Conservation (phyloP, 2,113 vertebrate species). For the Felis chaus region DNA sequence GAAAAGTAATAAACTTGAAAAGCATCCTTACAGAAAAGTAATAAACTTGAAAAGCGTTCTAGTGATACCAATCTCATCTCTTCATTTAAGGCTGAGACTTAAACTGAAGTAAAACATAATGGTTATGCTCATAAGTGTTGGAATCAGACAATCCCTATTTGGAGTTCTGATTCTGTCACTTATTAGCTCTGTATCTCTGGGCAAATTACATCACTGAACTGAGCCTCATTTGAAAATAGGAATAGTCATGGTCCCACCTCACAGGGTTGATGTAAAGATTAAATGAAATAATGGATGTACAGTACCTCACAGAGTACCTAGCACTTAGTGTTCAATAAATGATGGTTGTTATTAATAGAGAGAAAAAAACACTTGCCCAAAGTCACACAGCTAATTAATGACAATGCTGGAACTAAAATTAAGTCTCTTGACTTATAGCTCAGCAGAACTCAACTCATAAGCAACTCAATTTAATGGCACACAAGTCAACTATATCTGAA, state of each 20-base stretch:
- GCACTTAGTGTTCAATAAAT: not conserved
- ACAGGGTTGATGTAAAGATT: not conserved
- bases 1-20: not conserved
- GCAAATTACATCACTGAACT: not conserved
- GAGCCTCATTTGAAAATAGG: not conserved
- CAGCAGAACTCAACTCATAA: not conserved
- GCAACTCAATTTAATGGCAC: not conserved
- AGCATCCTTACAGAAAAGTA: not conserved
- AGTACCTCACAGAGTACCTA: not conserved
- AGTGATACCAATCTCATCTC: not conserved
- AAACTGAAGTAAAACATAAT: not conserved
- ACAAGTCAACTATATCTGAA: not conserved
- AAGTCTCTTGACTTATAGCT: not conserved
- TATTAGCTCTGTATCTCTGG: not conserved
- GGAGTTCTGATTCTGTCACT: not conserved
- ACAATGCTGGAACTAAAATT: slow-evolving; percentile 2
- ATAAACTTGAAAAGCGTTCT: not conserved
- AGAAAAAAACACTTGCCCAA: not conserved
- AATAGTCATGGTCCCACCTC: not conserved
- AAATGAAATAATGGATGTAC: not conserved
- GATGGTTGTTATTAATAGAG: not conserved
- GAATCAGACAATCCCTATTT: not conserved
- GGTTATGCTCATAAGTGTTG: not conserved
- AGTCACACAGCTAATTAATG: not conserved
- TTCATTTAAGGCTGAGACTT: not conserved